These are phyloP conservation scores for Geococcyx californianus DNA, from an alignment of 2,113 vertebrate genomes.

Conservation along the genomic window DNA sequence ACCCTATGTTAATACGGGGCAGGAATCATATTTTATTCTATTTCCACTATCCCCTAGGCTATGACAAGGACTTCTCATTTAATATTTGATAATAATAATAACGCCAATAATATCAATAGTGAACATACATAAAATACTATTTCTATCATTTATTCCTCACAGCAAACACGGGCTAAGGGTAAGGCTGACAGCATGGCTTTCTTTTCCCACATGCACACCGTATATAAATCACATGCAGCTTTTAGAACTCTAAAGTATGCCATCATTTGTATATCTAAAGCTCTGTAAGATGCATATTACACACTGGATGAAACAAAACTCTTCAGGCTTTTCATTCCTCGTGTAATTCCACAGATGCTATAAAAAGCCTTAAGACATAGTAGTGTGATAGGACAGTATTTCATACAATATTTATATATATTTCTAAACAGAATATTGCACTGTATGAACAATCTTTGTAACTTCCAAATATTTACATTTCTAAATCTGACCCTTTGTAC, in stretches of 20 bases:
- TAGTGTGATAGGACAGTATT: not conserved
- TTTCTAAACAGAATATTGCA: slow-evolving; percentile 11
- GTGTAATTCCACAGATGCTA: not conserved
- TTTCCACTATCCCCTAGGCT: not conserved
- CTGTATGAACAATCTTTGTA: not conserved
- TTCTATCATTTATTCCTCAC: not conserved
- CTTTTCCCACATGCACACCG: not conserved
- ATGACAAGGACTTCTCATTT: not conserved
- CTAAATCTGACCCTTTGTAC: slow-evolving; percentile 37
- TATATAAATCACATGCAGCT: not conserved
- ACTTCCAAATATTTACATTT: slow-evolving; percentile 35
- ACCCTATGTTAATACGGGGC: not conserved
- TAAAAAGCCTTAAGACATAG: slow-evolving; percentile 24
- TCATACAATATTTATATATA: slow-evolving; percentile 8
- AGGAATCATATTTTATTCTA: not conserved
- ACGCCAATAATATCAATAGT: not conserved
- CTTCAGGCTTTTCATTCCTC: not conserved
- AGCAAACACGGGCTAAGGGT: not conserved
- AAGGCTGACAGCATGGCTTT: not conserved
- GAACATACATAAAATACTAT: not conserved
- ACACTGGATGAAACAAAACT: slow-evolving; percentile 21
- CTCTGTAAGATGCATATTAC: not conserved
- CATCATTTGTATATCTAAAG: slow-evolving; percentile 21
- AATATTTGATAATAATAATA: not conserved
- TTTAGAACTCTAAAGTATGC: not conserved